Evolutionary conservation across 2,797 vertebrate species (phyloP), one percentile per base, ranked within the genome.

Genomic region (Pterois miles): DNA sequence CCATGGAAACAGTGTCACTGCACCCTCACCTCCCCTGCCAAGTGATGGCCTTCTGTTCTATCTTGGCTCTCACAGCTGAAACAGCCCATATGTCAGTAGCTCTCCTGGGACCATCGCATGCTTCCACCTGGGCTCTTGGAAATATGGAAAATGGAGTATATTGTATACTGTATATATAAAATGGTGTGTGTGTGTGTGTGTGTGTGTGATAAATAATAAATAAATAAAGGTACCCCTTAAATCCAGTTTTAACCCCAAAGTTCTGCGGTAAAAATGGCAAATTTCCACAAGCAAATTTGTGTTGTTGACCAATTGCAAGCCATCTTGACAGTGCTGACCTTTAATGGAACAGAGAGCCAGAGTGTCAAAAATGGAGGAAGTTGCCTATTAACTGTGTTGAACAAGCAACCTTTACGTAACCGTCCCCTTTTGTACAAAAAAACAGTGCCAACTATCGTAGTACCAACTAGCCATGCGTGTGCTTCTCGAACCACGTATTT

Each of bases 61-160:
- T 33, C 60, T 76, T 74, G 68, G 65, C 79, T 87, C 34, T 36
- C 63, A 10, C 14, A 57, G n/a, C 65, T 74, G 67, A 80, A 79
- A 58, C 57, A 52, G 69, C 70, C 86, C 88, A 84, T 92, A 90
- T 92, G 88, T 82, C 88, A 63, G 43, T 68, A 65, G 50, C 52
- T 82, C 74, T 77, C 70, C 74, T 46, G 66, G 56, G 78, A 84
- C 56, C n/a, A 31, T 36, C 1, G 31, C 31, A 43, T 27, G 31
- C 20, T 6, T 63, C 27, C 62, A 78, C 53, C 36, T 58, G 20
- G 43, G 5, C 62, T 20, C 18, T 22, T 8, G 16, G 33, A 65
- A 70, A 53, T 18, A 16, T n/a, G 3, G 6, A 63, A 22, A 53
- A 8, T 53, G 2, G 5, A 36, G n/a, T n/a, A n/a, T n/a, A n/a